Evolutionary conservation across 2,113 vertebrate genomes (phyloP).

Genomic region (Gallinago media): DNA sequence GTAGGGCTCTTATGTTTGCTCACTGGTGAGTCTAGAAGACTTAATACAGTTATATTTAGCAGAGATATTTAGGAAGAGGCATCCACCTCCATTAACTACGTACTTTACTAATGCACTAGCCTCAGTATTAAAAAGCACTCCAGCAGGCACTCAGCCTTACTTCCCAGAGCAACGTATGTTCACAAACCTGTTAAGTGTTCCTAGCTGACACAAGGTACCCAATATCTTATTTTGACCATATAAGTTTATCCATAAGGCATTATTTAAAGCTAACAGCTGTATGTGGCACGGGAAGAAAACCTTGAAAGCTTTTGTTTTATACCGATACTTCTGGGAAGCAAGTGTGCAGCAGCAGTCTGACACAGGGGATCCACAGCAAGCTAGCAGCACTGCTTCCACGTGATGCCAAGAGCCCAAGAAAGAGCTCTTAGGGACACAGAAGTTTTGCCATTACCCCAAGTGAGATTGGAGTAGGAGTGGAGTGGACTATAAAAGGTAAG

Average conservation of each 20-base stretch:
- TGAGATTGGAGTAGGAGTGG: neutral
- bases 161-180: neutral
- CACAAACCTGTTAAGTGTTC: neutral
- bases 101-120: neutral
- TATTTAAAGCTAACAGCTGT: neutral
- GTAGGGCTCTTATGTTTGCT: neutral
- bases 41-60: neutral
- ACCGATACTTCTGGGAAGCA: neutral
- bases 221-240: neutral
- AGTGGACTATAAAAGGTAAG: neutral
- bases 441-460: neutral
- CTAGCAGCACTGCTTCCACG: neutral
- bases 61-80: neutral
- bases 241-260: neutral
- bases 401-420: neutral
- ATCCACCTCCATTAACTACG: neutral
- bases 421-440: neutral
- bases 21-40: neutral
- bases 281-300: neutral
- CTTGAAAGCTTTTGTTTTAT: neutral
- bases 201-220: neutral
- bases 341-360: neutral
- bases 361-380: neutral
- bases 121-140: neutral
- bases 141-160: neutral